phyloP scores from a whole-genome alignment of 2,888 invertebrate species.

The Ochropleura leucogaster region DNA sequence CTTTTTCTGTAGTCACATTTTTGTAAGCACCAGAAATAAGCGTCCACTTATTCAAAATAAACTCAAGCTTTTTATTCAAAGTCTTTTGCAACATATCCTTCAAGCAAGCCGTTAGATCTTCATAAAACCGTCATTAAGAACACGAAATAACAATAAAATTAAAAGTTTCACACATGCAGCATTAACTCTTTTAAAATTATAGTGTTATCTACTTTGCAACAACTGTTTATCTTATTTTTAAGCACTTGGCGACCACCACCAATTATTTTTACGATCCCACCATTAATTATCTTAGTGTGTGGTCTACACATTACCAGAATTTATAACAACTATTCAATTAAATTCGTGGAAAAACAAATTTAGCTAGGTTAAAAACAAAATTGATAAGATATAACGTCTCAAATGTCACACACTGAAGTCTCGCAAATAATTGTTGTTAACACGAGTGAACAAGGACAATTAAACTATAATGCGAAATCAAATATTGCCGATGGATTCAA shows the following conservation, averaged over 20 bases:
- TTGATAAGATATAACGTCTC: slow-evolving; percentile 39
- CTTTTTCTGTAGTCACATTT: neutral
- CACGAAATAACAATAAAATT: slow-evolving; percentile 49
- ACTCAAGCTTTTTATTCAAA: neutral
- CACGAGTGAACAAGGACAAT: slow-evolving; percentile 44
- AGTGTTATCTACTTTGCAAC: slow-evolving; percentile 33
- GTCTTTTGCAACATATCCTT: slow-evolving; percentile 7
- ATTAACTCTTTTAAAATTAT: slow-evolving; percentile 37
- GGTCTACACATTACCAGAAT: slow-evolving; percentile 52
- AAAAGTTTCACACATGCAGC: slow-evolving; percentile 25
- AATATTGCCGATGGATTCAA: slow-evolving; percentile 51
- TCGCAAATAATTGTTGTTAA: slow-evolving; percentile 55
- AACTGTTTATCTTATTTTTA: slow-evolving; percentile 44
- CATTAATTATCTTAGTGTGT: slow-evolving; percentile 62
- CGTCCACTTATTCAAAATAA: neutral
- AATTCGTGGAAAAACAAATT: slow-evolving; percentile 50
- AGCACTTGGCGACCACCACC: slow-evolving; percentile 50
- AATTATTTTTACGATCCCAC: slow-evolving; percentile 54
- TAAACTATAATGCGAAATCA: slow-evolving; percentile 49
- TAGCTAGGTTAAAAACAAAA: slow-evolving; percentile 38
- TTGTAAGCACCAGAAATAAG: neutral
- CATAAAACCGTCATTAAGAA: slow-evolving; percentile 26
- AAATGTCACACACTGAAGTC: slow-evolving; percentile 39
- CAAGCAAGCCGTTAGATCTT: slow-evolving; percentile 14
- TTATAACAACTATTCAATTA: slow-evolving; percentile 58